A percentile compares a stretch with the other conserved stretches of the same genome.
Evolutionary conservation across 2,888 invertebrate species (phyloP).

Genomic region (Bellardia bayeri): DNA sequence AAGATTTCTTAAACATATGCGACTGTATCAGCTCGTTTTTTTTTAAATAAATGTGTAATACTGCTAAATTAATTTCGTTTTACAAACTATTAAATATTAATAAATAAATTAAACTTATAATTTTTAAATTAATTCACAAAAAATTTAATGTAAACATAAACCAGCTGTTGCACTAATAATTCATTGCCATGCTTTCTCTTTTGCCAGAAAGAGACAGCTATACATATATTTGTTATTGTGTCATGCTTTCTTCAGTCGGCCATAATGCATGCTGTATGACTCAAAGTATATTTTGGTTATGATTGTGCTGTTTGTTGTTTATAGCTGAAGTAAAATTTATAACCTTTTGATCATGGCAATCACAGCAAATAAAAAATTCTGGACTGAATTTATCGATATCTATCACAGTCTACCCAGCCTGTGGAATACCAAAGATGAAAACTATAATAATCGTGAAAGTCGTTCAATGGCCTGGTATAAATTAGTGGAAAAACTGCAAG

Average conservation of each 20-base stretch:
- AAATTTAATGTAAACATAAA: slow-evolving; percentile 35
- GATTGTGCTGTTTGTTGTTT: slow-evolving; percentile 8
- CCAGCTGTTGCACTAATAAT: slow-evolving; percentile 28
- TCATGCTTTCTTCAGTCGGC: slow-evolving; percentile 53
- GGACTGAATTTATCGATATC: slow-evolving; percentile 61
- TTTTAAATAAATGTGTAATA: too few relatives aligned
- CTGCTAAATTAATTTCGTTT: too few relatives aligned
- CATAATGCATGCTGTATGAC: slow-evolving; percentile 66
- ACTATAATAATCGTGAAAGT: slow-evolving; percentile 50
- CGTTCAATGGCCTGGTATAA: slow-evolving; percentile 34
- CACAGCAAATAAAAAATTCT: slow-evolving; percentile 59
- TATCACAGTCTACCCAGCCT: slow-evolving; percentile 51
- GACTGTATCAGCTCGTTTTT: too few relatives aligned
- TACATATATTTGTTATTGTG: background rate
- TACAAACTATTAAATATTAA: too few relatives aligned
- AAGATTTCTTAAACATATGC: too few relatives aligned
- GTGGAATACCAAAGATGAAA: slow-evolving; percentile 63
- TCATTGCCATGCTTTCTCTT: background rate
- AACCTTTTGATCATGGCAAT: slow-evolving; percentile 53
- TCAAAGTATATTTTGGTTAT: slow-evolving; percentile 47
- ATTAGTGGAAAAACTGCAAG: slow-evolving; percentile 58
- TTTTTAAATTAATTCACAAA: background rate
- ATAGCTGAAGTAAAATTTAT: background rate
- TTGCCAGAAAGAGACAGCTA: slow-evolving; percentile 27
- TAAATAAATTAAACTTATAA: too few relatives aligned